These are phyloP conservation scores for Dione juno DNA, from an alignment of 2,888 invertebrate genomes.

Conservation along the genomic window DNA sequence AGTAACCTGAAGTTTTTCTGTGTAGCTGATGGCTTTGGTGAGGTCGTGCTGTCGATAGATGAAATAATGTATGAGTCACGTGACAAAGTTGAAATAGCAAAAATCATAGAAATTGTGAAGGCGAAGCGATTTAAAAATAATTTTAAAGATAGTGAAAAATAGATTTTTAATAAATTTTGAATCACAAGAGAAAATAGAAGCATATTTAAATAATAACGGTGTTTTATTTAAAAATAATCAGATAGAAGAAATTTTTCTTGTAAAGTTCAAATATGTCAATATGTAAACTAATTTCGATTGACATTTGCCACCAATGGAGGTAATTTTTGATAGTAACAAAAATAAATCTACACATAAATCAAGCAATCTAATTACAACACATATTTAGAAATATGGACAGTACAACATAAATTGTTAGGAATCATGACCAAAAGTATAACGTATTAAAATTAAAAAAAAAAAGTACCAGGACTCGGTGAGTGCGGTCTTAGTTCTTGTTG, in stretches of 20 bases:
- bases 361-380: constrained; percentile 26
- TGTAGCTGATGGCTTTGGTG: constrained; percentile 83
- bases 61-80: constrained; percentile 68
- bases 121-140: constrained; percentile 30
- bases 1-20: constrained; percentile 82
- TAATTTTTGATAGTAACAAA: neutral
- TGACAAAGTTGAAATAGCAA: constrained; percentile 52
- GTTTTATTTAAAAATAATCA: neutral
- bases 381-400: constrained; percentile 7
- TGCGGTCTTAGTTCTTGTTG: constrained; percentile 92
- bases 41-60: constrained; percentile 81
- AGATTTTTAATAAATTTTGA: neutral
- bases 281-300: neutral
- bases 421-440: constrained; percentile 8
- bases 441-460: neutral
- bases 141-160: constrained; percentile 12
- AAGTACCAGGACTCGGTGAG: constrained; percentile 88
- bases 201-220: neutral
- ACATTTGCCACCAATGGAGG: neutral
- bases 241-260: neutral
- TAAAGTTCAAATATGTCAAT: neutral
- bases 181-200: neutral
- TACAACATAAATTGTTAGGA: neutral
- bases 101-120: constrained; percentile 43
- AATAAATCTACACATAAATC: constrained; percentile 18